A percentile compares a stretch with the other conserved stretches of the same genome.
Conservation (phyloP, 2,113 vertebrate genomes). For the Helogale parvula region DNA sequence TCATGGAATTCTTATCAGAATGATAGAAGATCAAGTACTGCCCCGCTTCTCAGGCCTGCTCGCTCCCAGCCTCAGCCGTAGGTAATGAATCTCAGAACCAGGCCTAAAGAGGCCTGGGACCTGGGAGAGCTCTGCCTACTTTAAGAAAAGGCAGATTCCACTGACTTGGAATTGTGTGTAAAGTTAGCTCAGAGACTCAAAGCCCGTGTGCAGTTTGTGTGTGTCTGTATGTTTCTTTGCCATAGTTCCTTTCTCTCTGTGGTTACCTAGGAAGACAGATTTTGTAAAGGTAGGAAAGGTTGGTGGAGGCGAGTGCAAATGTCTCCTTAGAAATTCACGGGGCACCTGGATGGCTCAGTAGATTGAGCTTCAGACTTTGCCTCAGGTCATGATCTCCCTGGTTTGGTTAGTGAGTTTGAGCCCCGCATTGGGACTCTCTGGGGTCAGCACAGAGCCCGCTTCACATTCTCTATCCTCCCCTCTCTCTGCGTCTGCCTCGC, state of each 20-base stretch:
- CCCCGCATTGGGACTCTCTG: no score
- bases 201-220: not conserved
- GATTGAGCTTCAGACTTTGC: no score
- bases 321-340: not conserved
- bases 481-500: no score
- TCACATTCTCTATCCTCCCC: no score
- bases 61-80: slow-evolving; percentile 2
- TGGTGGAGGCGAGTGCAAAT: not conserved
- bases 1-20: slow-evolving; percentile 66
- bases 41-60: slow-evolving; percentile 30
- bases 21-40: slow-evolving; percentile 49
- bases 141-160: not conserved
- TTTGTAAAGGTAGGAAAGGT: not conserved
- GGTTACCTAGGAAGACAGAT: not conserved
- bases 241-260: not conserved
- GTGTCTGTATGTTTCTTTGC: not conserved
- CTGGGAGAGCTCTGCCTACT: not conserved
- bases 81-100: not conserved
- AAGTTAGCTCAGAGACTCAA: not conserved
- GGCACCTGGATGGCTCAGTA: no score
- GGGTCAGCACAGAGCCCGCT: no score
- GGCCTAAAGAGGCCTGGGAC: not conserved
- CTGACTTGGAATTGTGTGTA: not conserved
- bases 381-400: no score
- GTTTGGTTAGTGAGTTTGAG: no score